Percentiles rank a stretch among this genome's conserved stretches.
Evolutionary conservation across 1,140 invertebrate species (phyloP).

Genomic region (Apolygus lucorum): DNA sequence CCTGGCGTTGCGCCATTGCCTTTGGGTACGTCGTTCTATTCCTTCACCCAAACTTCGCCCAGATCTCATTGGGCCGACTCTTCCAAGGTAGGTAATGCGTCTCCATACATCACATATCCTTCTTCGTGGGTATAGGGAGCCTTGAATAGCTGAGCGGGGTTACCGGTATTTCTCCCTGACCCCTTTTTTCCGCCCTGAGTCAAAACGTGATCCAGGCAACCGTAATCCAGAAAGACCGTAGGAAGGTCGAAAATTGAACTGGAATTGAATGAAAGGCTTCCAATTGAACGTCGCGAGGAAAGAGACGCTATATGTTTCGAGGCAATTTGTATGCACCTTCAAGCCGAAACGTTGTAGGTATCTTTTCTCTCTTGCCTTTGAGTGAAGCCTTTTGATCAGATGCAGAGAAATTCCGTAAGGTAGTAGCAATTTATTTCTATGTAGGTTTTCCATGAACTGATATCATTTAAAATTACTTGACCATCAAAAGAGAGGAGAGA

Average conservation of each 20-base stretch:
- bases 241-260: background rate
- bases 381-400: no score
- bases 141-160: background rate
- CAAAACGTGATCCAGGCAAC: background rate
- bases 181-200: background rate
- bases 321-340: background rate
- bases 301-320: background rate
- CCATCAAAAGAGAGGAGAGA: no score
- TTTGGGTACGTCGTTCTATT: background rate
- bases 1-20: background rate
- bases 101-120: background rate
- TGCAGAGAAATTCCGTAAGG: no score
- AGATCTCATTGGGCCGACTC: background rate
- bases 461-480: no score
- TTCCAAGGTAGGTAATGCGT: background rate
- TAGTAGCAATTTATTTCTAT: no score
- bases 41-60: background rate
- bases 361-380: no score
- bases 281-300: no score
- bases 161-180: background rate
- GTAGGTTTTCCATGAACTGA: no score
- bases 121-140: background rate
- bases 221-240: no score
- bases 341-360: no score
- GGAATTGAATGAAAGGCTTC: background rate